These are phyloP conservation scores for Aphyosemion australe DNA, from an alignment of 2,113 vertebrate species.

Conservation along the genomic window DNA sequence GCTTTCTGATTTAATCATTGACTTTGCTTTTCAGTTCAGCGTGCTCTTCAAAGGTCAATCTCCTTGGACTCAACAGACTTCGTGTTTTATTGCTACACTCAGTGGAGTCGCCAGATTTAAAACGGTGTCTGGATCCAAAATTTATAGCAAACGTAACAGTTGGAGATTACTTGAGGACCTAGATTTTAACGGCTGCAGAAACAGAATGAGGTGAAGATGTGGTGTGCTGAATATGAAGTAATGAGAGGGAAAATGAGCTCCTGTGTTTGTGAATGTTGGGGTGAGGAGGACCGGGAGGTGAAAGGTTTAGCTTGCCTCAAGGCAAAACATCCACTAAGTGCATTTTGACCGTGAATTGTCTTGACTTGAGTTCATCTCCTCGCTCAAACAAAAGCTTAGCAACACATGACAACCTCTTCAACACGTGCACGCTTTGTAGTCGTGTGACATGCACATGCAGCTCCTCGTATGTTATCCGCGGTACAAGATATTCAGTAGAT, in stretches of 20 bases:
- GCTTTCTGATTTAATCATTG: slow-evolving; percentile 70
- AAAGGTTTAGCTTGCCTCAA: slow-evolving; percentile 38
- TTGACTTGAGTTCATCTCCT: slow-evolving; percentile 39
- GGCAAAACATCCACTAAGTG: slow-evolving; percentile 40
- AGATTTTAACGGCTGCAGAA: slow-evolving; percentile 6
- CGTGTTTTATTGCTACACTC: slow-evolving; percentile 43
- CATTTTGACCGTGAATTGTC: slow-evolving; percentile 42
- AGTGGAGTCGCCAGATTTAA: slow-evolving; percentile 28
- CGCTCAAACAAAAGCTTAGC: slow-evolving; percentile 27
- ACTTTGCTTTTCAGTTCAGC: slow-evolving; percentile 64
- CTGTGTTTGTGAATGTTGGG: slow-evolving; percentile 32
- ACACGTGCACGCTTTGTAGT: slow-evolving; percentile 1
- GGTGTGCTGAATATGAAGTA: slow-evolving; percentile 46
- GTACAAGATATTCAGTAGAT: slow-evolving; percentile 6
- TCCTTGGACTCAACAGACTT: slow-evolving; percentile 47
- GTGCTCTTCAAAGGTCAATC: slow-evolving; percentile 67
- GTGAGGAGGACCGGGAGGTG: neutral
- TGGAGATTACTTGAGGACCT: too few relatives aligned
- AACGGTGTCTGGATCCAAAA: neutral
- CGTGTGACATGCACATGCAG: neutral
- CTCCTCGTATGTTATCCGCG: slow-evolving; percentile 1
- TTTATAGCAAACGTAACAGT: too few relatives aligned
- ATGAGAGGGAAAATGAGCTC: slow-evolving; percentile 18
- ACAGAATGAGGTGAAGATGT: slow-evolving; percentile 15
- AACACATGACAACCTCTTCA: slow-evolving; percentile 9